Evolutionary conservation across 2,113 vertebrate genomes (phyloP).

Genomic region (Carassius auratus): DNA sequence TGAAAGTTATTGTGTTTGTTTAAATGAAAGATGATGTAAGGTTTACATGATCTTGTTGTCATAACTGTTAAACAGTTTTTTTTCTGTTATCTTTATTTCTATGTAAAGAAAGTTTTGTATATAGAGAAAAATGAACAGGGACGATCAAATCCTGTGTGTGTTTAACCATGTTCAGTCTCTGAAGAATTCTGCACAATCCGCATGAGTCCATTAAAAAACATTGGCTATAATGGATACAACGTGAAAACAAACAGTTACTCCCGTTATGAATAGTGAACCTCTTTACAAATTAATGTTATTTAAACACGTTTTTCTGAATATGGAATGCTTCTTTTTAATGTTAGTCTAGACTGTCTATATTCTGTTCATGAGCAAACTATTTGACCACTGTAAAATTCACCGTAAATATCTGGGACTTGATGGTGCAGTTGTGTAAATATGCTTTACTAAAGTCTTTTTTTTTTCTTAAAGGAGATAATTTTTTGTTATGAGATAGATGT

Average conservation of each 20-base stretch:
- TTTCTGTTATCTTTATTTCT: constrained; percentile 64
- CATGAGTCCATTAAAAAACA: neutral
- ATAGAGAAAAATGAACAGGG: constrained; percentile 48
- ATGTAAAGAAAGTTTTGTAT: constrained; percentile 66
- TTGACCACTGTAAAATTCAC: constrained; percentile 34
- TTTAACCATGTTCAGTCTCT: constrained; percentile 1
- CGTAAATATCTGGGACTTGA: neutral
- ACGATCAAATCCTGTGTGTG: constrained; percentile 42
- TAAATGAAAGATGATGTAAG: constrained; percentile 67
- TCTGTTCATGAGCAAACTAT: neutral
- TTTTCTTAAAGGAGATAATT: neutral
- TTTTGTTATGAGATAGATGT: neutral
- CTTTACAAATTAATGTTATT: constrained; percentile 1
- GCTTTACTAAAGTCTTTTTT: neutral
- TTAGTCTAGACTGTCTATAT: neutral
- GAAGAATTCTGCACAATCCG: constrained; percentile 7
- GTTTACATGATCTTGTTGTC: constrained; percentile 67
- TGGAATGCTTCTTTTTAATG: neutral
- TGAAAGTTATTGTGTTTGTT: constrained; percentile 35
- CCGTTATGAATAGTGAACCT: neutral
- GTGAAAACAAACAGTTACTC: constrained; percentile 7
- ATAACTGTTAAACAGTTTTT: constrained; percentile 69
- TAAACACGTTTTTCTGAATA: neutral
- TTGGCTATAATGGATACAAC: neutral
- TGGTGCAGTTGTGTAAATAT: constrained; percentile 29